Percentiles rank a stretch among this genome's conserved stretches.
These are phyloP conservation scores for Potorous gilbertii DNA, from an alignment of 2,797 vertebrate species.

Conservation along the genomic window DNA sequence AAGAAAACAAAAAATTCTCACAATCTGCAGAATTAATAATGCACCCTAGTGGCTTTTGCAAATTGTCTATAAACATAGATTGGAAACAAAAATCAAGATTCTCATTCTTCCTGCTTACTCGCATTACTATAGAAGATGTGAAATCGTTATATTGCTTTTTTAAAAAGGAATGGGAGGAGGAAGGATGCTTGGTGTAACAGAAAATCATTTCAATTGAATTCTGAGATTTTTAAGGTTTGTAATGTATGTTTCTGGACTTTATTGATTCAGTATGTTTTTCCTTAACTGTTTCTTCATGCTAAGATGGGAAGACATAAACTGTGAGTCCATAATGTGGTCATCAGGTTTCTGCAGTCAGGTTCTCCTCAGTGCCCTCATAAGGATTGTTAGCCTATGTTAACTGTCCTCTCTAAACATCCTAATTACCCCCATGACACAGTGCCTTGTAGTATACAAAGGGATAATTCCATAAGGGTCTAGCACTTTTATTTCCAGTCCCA, in stretches of 20 bases:
- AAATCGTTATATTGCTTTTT: neutral
- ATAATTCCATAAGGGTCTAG: neutral
- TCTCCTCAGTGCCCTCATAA: neutral
- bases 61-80: neutral
- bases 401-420: neutral
- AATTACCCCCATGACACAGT: neutral
- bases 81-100: neutral
- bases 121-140: neutral
- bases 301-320: neutral
- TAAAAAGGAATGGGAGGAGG: constrained; percentile 5
- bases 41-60: neutral
- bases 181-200: neutral
- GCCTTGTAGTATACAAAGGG: neutral
- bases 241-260: neutral
- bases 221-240: neutral
- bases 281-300: neutral
- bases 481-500: constrained; percentile 6
- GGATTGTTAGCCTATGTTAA: neutral
- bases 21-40: neutral
- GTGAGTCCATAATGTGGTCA: neutral
- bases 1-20: constrained; percentile 9
- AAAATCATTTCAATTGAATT: neutral
- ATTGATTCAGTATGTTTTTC: neutral
- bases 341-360: neutral
- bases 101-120: neutral